Percentiles rank a stretch among this genome's conserved stretches.
Conservation (phyloP, 1,140 invertebrate species). For the Cataglyphis hispanica region DNA sequence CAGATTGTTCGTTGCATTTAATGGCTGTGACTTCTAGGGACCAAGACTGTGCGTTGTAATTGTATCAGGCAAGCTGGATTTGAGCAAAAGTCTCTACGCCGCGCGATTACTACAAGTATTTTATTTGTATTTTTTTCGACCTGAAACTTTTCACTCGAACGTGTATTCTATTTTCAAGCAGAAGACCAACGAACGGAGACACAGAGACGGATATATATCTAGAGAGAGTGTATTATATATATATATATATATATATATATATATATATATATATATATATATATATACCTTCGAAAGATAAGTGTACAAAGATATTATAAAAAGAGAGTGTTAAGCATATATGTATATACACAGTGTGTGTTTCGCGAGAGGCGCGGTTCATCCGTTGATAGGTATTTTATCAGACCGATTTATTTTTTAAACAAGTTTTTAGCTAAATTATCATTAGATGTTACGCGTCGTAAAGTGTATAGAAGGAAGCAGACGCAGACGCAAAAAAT, state of each 20-base stretch:
- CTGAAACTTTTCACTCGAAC: slow-evolving; percentile 28
- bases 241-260: slow-evolving; percentile 6
- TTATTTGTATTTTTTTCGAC: slow-evolving; percentile 7
- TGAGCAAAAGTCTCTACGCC: slow-evolving; percentile 42
- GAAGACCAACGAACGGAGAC: slow-evolving; percentile 21
- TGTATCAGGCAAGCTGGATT: slow-evolving; percentile 27
- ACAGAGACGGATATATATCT: background rate
- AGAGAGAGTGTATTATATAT: background rate
- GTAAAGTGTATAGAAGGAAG: slow-evolving; percentile 5
- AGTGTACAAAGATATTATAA: slow-evolving; percentile 52
- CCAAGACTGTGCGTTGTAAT: slow-evolving; percentile 78
- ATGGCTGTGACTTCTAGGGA: slow-evolving; percentile 87
- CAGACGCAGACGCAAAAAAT: background rate
- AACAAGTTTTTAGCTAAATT: background rate
- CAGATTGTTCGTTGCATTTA: slow-evolving; percentile 86
- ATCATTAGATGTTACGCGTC: background rate
- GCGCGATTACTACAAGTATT: slow-evolving; percentile 11
- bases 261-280: slow-evolving; percentile 8
- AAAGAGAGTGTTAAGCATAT: slow-evolving; percentile 47
- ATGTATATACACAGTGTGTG: background rate
- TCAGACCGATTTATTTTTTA: slow-evolving; percentile 34
- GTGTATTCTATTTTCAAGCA: slow-evolving; percentile 9
- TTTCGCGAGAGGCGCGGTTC: slow-evolving; percentile 13
- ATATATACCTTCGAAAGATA: background rate
- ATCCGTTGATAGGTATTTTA: slow-evolving; percentile 13